Conservation (phyloP, 2,113 vertebrate species). For the Alethe castanea region DNA sequence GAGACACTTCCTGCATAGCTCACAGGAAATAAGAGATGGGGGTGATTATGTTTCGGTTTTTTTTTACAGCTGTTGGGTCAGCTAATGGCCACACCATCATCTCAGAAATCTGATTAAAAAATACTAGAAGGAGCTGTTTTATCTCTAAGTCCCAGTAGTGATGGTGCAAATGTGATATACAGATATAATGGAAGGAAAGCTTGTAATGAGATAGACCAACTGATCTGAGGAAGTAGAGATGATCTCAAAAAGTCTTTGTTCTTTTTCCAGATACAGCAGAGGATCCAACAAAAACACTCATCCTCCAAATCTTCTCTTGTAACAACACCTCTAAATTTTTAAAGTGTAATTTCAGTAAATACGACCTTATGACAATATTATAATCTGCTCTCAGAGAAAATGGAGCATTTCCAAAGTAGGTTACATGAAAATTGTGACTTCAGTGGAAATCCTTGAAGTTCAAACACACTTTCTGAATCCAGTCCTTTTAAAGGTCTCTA, state of each 20-base stretch:
- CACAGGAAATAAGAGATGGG: slow-evolving; percentile 14
- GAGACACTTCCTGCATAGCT: slow-evolving; percentile 44
- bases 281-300: not conserved
- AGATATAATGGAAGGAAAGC: not conserved
- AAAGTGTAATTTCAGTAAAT: not conserved
- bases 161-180: not conserved
- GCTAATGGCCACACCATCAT: not conserved
- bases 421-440: not conserved
- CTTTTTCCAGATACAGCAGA: not conserved
- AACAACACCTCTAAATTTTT: not conserved
- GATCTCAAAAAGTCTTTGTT: not conserved
- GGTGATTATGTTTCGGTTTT: not conserved
- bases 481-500: not conserved
- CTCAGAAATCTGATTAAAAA: not conserved
- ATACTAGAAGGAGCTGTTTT: not conserved
- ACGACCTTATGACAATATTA: not conserved
- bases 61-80: not conserved
- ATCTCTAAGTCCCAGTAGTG: not conserved
- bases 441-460: not conserved
- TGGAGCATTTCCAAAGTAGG: not conserved
- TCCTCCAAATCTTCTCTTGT: not conserved
- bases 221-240: not conserved
- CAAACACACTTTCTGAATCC: not conserved
- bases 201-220: not conserved
- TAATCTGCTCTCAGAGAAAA: not conserved